Conservation (phyloP, 1,140 invertebrate species). For the Kradibia gibbosae region DNA sequence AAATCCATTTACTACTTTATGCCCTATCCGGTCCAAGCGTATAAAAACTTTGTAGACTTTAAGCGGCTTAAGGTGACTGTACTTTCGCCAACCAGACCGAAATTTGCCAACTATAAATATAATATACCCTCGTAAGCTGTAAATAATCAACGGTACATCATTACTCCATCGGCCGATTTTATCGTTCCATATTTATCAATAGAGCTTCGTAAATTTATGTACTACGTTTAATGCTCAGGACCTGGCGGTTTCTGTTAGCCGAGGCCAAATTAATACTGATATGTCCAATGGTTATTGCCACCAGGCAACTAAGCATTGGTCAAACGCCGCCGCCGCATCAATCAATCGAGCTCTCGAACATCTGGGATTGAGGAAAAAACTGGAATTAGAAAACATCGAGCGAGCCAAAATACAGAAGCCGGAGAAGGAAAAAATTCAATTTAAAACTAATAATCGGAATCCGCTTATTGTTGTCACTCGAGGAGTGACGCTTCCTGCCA, state of each 20-base stretch:
- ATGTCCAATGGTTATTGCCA: too few relatives aligned
- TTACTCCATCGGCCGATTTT: not conserved
- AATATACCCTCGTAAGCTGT: not conserved
- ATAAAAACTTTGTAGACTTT: conserved; percentile 17
- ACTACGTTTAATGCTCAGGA: too few relatives aligned
- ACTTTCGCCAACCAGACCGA: not conserved
- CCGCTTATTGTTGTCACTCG: conserved; percentile 45
- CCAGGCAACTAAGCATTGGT: too few relatives aligned
- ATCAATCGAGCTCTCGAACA: too few relatives aligned
- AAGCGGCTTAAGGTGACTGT: conserved; percentile 10
- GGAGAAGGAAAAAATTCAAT: conserved; percentile 44
- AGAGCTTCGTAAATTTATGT: not conserved
- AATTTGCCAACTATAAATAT: not conserved
- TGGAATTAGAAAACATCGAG: not conserved
- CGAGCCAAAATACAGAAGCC: not conserved
- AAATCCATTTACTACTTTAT: conserved; percentile 18
- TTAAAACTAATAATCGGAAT: conserved; percentile 51
- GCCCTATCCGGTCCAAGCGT: not conserved
- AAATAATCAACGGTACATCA: not conserved
- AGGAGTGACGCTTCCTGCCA: conserved; percentile 12
- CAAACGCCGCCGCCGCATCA: too few relatives aligned
- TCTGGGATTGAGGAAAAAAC: too few relatives aligned
- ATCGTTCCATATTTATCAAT: not conserved
- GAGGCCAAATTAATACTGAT: too few relatives aligned
- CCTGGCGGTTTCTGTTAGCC: too few relatives aligned